These are phyloP conservation scores for Gyrodactylus bullatarudis DNA, from an alignment of 1,140 invertebrate species.

Conservation along the genomic window DNA sequence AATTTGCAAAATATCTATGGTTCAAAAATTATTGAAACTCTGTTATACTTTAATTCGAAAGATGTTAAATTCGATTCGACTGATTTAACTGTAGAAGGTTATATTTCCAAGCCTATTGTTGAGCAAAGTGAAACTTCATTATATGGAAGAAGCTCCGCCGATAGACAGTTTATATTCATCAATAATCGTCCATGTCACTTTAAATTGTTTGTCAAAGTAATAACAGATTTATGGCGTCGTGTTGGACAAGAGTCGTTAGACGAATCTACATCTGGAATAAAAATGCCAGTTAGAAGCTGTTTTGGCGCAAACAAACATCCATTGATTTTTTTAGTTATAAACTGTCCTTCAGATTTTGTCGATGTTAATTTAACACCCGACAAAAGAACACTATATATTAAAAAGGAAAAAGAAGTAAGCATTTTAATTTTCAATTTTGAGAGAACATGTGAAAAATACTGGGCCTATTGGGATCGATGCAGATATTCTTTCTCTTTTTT, in stretches of 20 bases:
- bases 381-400: background rate
- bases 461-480: too few relatives aligned
- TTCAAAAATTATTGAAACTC: background rate
- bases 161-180: background rate
- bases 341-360: background rate
- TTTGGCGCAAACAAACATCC: background rate
- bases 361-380: slow-evolving; percentile 2
- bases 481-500: too few relatives aligned
- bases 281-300: background rate
- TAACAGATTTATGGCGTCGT: background rate
- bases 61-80: background rate
- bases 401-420: background rate
- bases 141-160: background rate
- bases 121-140: background rate
- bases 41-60: background rate
- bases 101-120: background rate
- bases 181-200: slow-evolving; percentile 1
- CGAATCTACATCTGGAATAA: background rate
- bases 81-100: background rate
- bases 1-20: background rate
- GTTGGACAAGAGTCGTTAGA: background rate
- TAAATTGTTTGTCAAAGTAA: background rate
- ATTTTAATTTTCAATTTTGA: background rate
- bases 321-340: background rate
- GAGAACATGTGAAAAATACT: too few relatives aligned